Evolutionary conservation across 2,797 vertebrate species (phyloP).

Genomic region (Anguilla anguilla): DNA sequence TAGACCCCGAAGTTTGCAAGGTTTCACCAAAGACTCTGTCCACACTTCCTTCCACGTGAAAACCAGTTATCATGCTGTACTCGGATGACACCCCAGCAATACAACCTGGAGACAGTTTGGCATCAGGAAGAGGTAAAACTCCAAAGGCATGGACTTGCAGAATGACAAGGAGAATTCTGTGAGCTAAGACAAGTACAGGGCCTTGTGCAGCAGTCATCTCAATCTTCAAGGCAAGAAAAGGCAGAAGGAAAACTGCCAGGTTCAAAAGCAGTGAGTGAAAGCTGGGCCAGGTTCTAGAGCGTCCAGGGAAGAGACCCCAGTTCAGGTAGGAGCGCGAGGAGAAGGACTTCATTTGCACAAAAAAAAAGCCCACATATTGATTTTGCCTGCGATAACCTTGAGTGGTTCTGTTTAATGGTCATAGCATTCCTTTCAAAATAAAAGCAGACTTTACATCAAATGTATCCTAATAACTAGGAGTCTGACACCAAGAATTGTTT

Average conservation of each 20-base stretch:
- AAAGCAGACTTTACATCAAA: neutral
- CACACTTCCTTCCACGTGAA: neutral
- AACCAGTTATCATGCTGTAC: neutral
- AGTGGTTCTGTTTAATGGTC: neutral
- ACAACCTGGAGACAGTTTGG: neutral
- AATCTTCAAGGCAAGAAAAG: neutral
- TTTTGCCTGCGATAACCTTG: neutral
- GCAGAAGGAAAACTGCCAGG: neutral
- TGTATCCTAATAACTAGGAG: neutral
- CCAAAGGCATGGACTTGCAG: neutral
- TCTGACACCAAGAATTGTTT: neutral
- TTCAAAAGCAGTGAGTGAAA: neutral
- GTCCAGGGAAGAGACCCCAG: neutral
- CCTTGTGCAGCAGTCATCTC: neutral
- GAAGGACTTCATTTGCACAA: conserved; percentile 1
- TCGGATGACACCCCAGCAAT: neutral
- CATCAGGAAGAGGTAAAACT: neutral
- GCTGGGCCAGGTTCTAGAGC: neutral
- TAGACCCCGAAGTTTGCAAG: neutral
- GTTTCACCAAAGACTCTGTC: neutral
- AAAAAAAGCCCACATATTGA: neutral
- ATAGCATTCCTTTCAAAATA: neutral
- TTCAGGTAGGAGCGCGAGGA: neutral
- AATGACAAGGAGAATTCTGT: neutral
- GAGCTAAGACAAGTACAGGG: neutral